These are phyloP conservation scores for Scaptomyza graminum DNA, from an alignment of 1,140 invertebrate genomes.

Conservation along the genomic window DNA sequence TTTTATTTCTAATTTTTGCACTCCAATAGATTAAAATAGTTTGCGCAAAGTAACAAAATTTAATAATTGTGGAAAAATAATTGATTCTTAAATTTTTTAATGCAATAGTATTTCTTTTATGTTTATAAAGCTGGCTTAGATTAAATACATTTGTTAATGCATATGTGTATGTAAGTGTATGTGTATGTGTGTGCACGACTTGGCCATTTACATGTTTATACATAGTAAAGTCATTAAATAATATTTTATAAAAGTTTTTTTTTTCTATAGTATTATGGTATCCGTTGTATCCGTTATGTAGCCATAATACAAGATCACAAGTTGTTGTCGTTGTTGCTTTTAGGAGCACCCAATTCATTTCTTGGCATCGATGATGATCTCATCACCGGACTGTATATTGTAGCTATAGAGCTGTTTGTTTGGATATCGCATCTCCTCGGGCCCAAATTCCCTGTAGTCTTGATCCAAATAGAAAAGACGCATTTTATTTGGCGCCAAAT, in stretches of 20 bases:
- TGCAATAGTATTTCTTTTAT: conserved; percentile 49
- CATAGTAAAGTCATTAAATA: conserved; percentile 45
- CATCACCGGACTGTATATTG: conserved; percentile 94
- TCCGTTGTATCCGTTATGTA: conserved; percentile 41
- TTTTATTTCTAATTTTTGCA: background rate
- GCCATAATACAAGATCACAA: conserved; percentile 72
- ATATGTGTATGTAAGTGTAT: conserved; percentile 21
- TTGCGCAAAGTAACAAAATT: background rate
- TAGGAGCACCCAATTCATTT: conserved; percentile 53
- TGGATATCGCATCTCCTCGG: conserved; percentile 94
- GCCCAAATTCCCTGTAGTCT: conserved; percentile 89
- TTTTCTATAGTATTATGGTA: conserved; percentile 53
- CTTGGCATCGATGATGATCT: conserved; percentile 94
- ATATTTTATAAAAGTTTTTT: conserved; percentile 25
- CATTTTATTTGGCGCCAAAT: conserved; percentile 92
- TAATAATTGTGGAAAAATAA: conserved; percentile 5
- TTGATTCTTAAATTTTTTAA: conserved; percentile 40
- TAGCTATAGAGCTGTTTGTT: conserved; percentile 95
- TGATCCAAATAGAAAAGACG: conserved; percentile 93
- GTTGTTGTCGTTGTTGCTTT: conserved; percentile 41
- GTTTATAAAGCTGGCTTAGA: conserved; percentile 62
- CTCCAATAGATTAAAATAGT: background rate
- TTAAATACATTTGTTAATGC: conserved; percentile 57
- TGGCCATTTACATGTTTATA: conserved; percentile 67
- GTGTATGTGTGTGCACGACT: conserved; percentile 56